Percentiles rank a stretch among this genome's conserved stretches.
These are phyloP conservation scores for Sebastiscus albofasciatus DNA, from an alignment of 2,797 vertebrate species.

Conservation along the genomic window DNA sequence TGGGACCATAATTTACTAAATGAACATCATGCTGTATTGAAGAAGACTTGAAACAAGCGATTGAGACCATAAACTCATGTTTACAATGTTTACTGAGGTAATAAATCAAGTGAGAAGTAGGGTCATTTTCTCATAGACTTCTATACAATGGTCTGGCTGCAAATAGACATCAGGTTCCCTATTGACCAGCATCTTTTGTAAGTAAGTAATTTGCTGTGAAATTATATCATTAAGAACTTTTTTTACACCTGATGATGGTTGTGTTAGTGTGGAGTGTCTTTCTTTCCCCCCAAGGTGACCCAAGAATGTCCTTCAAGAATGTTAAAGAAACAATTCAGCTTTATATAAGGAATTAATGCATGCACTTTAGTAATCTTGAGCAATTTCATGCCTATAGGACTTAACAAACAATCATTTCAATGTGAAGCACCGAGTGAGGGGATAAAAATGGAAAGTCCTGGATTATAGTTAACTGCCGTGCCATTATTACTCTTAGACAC, in stretches of 20 bases:
- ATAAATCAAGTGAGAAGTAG: too few relatives aligned
- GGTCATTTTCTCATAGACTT: too few relatives aligned
- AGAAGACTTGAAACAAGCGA: too few relatives aligned
- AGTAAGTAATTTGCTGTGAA: neutral
- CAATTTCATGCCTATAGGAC: constrained; percentile 72
- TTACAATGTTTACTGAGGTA: too few relatives aligned
- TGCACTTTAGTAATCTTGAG: constrained; percentile 68
- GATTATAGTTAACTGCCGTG: constrained; percentile 72
- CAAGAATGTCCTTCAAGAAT: constrained; percentile 46
- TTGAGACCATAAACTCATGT: too few relatives aligned
- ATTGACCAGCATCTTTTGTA: neutral
- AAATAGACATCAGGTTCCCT: neutral
- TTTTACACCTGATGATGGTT: constrained; percentile 5
- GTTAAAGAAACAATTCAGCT: constrained; percentile 50
- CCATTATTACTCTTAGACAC: constrained; percentile 75
- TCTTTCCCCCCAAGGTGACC: constrained; percentile 63
- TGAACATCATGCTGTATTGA: too few relatives aligned
- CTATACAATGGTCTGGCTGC: neutral
- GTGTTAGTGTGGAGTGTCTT: neutral
- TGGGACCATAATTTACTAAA: too few relatives aligned
- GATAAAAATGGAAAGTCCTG: constrained; percentile 69
- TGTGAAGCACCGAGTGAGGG: constrained; percentile 69
- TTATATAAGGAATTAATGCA: constrained; percentile 67
- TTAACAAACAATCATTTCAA: constrained; percentile 75
- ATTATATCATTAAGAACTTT: neutral